Percentiles rank a stretch among this genome's conserved stretches.
Conservation (phyloP, 2,113 vertebrate species). For the Poeciliopsis prolifica region DNA sequence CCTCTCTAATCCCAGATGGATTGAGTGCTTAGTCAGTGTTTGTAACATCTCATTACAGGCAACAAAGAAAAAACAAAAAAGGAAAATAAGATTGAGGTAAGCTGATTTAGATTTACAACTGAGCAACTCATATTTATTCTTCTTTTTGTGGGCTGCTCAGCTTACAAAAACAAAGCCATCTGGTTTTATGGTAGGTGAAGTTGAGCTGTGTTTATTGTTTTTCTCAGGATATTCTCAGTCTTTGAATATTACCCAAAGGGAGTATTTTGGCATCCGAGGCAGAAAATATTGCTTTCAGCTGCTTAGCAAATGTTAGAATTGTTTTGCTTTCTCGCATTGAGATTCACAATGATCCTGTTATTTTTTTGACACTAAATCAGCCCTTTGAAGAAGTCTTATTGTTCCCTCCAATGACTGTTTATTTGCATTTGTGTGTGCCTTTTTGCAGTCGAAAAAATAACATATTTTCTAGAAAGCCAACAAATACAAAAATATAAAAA, state of each 20-base stretch:
- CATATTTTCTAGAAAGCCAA: not conserved
- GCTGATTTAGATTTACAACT: conserved; percentile 79
- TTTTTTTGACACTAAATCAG: not conserved
- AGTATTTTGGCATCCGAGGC: not conserved
- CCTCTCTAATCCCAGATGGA: conserved; percentile 53
- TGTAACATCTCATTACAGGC: conserved; percentile 56
- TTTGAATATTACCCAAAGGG: not conserved
- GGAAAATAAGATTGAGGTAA: conserved; percentile 76
- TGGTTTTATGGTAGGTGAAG: conserved; percentile 49
- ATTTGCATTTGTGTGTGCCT: not conserved
- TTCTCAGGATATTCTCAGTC: not conserved
- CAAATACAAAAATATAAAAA: not conserved
- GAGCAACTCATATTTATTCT: conserved; percentile 65
- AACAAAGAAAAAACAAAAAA: conserved; percentile 57
- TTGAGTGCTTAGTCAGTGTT: conserved; percentile 17
- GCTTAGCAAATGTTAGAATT: not conserved
- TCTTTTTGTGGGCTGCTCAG: conserved; percentile 38
- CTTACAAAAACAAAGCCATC: conserved; percentile 70
- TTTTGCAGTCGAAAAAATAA: not conserved
- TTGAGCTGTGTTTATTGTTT: conserved; percentile 14
- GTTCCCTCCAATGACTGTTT: not conserved
- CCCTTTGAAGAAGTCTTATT: not conserved
- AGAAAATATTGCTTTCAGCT: not conserved
- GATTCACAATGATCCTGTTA: not conserved
- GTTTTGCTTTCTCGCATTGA: not conserved